Conservation (phyloP, 1,140 invertebrate species). For the Anastatus disparis region DNA sequence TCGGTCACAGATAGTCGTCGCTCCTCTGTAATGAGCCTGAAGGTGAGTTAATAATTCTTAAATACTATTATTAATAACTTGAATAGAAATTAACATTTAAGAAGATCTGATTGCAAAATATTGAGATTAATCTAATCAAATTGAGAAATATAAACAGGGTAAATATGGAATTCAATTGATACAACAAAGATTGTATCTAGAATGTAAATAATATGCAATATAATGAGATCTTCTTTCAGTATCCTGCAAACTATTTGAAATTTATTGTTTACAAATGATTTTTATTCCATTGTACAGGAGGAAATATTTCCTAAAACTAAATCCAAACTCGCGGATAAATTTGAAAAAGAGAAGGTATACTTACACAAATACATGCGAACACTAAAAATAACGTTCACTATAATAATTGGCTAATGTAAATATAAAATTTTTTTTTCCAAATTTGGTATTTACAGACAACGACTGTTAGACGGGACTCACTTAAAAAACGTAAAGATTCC, state of each 20-base stretch:
- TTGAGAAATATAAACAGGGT: too few species aligned
- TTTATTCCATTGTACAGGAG: conserved; percentile 26
- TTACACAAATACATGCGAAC: conserved; percentile 5
- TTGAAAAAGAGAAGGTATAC: conserved; percentile 37
- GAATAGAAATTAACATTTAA: too few species aligned
- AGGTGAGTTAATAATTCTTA: conserved; percentile 20
- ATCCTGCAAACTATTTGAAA: neutral
- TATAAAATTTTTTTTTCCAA: neutral
- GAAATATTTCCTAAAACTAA: conserved; percentile 27
- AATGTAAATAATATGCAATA: too few species aligned
- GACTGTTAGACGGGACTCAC: conserved; percentile 23
- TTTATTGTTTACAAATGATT: neutral
- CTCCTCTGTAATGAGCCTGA: conserved; percentile 65
- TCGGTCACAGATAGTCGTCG: conserved; percentile 72
- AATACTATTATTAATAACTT: too few species aligned
- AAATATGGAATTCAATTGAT: neutral
- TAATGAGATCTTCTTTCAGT: too few species aligned
- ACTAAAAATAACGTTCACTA: conserved; percentile 1
- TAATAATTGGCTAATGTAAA: too few species aligned
- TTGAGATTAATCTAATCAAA: too few species aligned
- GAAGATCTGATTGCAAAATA: too few species aligned
- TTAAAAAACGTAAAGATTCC: too few species aligned
- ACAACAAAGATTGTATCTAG: too few species aligned
- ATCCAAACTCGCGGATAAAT: conserved; percentile 21
- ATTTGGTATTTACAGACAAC: conserved; percentile 13